Percentiles rank a stretch among this genome's conserved stretches.
Conservation (phyloP, 2,113 vertebrate genomes). For the Paradoxurus hermaphroditus region DNA sequence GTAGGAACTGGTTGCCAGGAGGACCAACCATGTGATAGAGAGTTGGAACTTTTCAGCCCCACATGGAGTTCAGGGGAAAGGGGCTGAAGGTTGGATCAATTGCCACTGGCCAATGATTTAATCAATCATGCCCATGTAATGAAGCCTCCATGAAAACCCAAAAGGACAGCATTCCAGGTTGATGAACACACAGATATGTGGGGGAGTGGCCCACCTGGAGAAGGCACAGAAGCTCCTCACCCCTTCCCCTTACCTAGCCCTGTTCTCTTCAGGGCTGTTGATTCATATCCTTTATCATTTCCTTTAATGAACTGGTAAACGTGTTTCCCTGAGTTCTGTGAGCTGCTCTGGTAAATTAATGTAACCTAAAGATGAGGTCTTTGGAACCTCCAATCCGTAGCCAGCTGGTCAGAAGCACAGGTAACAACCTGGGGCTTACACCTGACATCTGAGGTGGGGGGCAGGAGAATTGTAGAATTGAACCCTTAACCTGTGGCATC, state of each 20-base stretch:
- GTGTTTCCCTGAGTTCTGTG: not conserved
- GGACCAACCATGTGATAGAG: not conserved
- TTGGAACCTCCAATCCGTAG: not conserved
- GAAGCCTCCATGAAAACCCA: not conserved
- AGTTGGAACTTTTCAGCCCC: not conserved
- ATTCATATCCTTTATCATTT: not conserved
- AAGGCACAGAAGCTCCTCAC: not conserved
- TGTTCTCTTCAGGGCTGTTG: not conserved
- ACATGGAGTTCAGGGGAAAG: not conserved
- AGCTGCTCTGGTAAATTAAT: not conserved
- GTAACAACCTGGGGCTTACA: not conserved
- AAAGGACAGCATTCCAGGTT: not conserved
- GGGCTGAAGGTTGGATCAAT: not conserved
- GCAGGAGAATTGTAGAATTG: not conserved
- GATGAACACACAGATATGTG: not conserved
- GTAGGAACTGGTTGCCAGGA: not conserved
- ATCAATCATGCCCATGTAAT: not conserved
- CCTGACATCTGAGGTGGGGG: not conserved
- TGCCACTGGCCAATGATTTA: not conserved
- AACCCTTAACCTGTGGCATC: not conserved
- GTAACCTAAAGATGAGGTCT: not conserved
- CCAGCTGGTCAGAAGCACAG: not conserved
- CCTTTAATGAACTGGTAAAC: not conserved
- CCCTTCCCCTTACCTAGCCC: not conserved
- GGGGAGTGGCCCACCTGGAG: not conserved